These are phyloP conservation scores for Saguinus imperator DNA, from an alignment of 2,113 vertebrate species.

Conservation along the genomic window DNA sequence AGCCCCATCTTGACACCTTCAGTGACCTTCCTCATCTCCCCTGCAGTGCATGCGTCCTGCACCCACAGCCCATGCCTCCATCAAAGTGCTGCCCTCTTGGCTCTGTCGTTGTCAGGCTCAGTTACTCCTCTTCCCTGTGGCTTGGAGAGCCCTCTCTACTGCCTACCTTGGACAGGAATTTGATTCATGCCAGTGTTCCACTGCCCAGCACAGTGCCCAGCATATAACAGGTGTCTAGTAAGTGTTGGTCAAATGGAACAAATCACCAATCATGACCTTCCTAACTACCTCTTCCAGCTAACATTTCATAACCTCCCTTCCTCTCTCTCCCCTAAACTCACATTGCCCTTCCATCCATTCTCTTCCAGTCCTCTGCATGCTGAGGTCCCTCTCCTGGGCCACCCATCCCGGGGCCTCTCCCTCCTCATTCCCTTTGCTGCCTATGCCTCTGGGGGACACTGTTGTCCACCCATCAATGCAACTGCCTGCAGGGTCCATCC, in stretches of 20 bases:
- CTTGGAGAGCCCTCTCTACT: not conserved
- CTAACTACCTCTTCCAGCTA: not conserved
- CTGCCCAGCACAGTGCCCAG: not conserved
- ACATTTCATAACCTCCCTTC: not conserved
- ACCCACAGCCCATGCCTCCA: rapidly evolving
- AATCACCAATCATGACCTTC: not conserved
- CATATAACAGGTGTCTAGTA: not conserved
- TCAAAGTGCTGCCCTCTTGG: not conserved
- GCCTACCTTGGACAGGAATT: not conserved
- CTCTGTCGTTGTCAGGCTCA: not conserved
- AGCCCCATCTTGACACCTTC: not conserved
- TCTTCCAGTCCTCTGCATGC: rapidly evolving
- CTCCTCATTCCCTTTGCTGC: not conserved
- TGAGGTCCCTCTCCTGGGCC: not conserved
- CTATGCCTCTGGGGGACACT: not conserved
- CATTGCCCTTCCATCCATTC: rapidly evolving
- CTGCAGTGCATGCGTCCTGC: not conserved
- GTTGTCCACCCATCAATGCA: not conserved
- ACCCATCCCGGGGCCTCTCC: not conserved
- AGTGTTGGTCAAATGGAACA: not conserved
- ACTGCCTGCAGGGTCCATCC: not conserved
- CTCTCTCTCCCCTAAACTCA: no score
- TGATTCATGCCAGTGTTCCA: not conserved
- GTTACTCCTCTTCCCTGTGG: no score
- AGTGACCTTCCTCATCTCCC: not conserved